These are phyloP conservation scores for Neodiprion lecontei DNA, from an alignment of 1,140 invertebrate genomes.

Conservation along the genomic window DNA sequence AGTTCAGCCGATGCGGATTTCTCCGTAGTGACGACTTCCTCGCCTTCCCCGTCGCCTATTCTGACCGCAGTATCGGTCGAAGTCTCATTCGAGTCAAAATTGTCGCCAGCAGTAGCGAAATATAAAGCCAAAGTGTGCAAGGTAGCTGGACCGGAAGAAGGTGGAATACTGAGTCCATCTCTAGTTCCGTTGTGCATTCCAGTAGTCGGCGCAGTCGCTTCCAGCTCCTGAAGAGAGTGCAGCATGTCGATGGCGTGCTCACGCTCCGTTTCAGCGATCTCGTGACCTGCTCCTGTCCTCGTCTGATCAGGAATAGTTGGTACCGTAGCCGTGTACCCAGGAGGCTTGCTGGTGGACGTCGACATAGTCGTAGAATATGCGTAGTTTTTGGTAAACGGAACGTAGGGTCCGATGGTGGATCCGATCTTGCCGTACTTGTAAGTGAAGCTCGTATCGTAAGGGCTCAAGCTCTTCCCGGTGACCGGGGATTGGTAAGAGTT, in stretches of 20 bases:
- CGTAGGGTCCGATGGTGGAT: constrained; percentile 51
- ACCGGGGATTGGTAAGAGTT: constrained; percentile 26
- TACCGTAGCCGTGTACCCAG: constrained; percentile 43
- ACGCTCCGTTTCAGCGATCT: constrained; percentile 37
- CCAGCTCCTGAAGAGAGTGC: constrained; percentile 51
- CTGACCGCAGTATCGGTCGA: constrained; percentile 41
- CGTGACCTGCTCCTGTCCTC: constrained; percentile 27
- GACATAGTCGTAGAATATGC: constrained; percentile 38
- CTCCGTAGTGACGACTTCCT: constrained; percentile 15
- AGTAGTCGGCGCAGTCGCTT: constrained; percentile 42
- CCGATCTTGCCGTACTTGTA: constrained; percentile 50
- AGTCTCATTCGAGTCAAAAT: constrained; percentile 60
- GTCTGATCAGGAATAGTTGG: constrained; percentile 29
- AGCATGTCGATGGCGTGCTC: constrained; percentile 57
- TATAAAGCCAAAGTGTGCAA: constrained; percentile 79
- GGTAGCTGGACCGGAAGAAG: constrained; percentile 75
- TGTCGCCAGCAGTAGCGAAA: constrained; percentile 74
- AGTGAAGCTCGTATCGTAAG: constrained; percentile 50
- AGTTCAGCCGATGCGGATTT: constrained; percentile 42
- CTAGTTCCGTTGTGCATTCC: constrained; percentile 45
- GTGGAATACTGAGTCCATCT: constrained; percentile 69
- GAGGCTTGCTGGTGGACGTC: constrained; percentile 40
- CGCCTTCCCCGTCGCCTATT: constrained; percentile 41
- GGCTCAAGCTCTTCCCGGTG: constrained; percentile 39
- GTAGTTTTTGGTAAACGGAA: constrained; percentile 58